Base-by-base conservation (phyloP, 2,888 invertebrate species). In the Criorhina ranunculi region DNA sequence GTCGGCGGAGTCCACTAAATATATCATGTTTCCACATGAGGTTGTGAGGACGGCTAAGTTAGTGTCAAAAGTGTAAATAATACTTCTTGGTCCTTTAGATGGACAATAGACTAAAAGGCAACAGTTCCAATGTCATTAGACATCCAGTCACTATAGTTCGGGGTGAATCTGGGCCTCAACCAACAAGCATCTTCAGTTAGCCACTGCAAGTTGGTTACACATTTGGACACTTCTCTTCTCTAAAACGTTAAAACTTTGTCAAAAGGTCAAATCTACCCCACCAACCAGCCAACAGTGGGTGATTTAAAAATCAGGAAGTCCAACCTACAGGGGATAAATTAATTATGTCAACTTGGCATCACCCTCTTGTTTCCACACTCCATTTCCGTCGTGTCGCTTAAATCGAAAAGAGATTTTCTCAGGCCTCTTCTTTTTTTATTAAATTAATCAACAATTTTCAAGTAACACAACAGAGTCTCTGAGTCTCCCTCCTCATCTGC, bases 391-490 rank as follows among this genome's bases (percentile, higher is more conserved):
- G 24, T 4, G 1, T 4, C 4, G 24, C 24, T 24, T 11, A 55
- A 44, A 53, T 55, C 53, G 46, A 70, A 70, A 57, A 44, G 35
- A 69, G 19, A 37, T 72, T 51, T 31, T 40, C 19, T 9, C n/a
- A 11, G 24, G 40, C 44, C 19, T 62, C 46, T 8, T 46, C 7
- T 19, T 46, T 37, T 24, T 29, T 53, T 51, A 60, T 77, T 69
- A 53, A 69, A 69, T 77, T 60, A 69, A 60, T 77, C 67, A 53
- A 60, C 77, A 60, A 60, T 60, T 69, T 67, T 77, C 55, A 19
- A 59, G 17, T 59, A 76, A 75, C 53, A 75, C 17, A 31, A 11
- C 24, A 24, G 55, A n/a, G 37, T 9, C 11, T 2, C 11, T 40
- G 5, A 15, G 17, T 8, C 17, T 5, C 1, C 2, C 15, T 46